Base-by-base conservation (phyloP, 2,888 invertebrate species). In the Tiliacea aurago region DNA sequence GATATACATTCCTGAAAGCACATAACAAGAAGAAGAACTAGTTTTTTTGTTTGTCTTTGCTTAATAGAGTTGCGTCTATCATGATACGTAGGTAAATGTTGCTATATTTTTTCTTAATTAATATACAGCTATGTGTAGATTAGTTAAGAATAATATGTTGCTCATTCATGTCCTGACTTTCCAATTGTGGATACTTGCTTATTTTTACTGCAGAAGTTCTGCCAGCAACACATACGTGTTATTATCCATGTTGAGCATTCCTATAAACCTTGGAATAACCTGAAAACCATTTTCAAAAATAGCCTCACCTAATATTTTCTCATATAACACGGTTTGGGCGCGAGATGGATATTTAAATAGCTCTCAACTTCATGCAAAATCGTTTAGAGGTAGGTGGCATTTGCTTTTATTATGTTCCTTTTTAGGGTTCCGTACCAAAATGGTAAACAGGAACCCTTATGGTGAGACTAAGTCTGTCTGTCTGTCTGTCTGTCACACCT, bases 261-360 rank as follows among this genome's bases (percentile, higher is more conserved):
- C 5, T 15, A 33, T 47, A 47, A 2, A 63, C 3, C 15, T 45
- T 11, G 23, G 20, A 51, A 37, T 23, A 28, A 55, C 23, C 33
- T n/a, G 28, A 56, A 28, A 61, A 63, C 10, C n/a, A 41, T 64
- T 51, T 56, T 23, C 0, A 55, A 58, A 58, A 78, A 71, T 71
- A 62, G 43, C 68, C 4, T 33, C 4, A 4, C 33, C 41, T 28
- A 64, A 83, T 20, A 73, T 74, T 70, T 65, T 65, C 20, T 49
- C 5, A 23, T 61, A n/a, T 83, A 81, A 81, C 63, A 62, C 23
- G 45, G 43, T 71, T 75, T 56, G 37, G 81, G n/a, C 4, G 28
- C 56, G 81, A 81, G 61, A 83, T 84, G 73, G 77, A 73, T 77
- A 81, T 81, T 84, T 80, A 84, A 84, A 84, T 81, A 61, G 81